Conservation (phyloP, 2,113 vertebrate genomes). For the Typhlomys cinereus region DNA sequence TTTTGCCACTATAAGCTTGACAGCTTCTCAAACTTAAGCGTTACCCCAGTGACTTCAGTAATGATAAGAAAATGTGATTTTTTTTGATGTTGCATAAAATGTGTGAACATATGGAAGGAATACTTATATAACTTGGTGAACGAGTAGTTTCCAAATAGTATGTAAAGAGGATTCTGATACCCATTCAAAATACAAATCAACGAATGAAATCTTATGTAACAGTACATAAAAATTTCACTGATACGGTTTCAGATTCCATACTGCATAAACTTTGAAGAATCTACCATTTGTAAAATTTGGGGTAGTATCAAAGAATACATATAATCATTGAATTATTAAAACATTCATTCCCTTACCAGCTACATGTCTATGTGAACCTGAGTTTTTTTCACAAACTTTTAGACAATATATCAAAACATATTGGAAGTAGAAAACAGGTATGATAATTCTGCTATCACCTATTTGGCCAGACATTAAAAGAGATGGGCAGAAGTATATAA, state of each 20-base stretch:
- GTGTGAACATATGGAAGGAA: conserved; percentile 45
- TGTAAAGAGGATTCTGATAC: conserved; percentile 36
- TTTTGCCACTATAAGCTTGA: conserved; percentile 29
- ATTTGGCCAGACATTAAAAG: neutral
- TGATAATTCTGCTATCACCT: neutral
- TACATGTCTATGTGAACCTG: neutral
- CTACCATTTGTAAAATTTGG: conserved; percentile 15
- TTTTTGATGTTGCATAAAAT: conserved; percentile 35
- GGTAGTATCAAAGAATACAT: conserved; percentile 2
- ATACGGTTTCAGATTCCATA: conserved; percentile 33
- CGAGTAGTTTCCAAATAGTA: conserved; percentile 55
- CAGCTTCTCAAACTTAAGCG: neutral
- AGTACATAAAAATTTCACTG: conserved; percentile 8
- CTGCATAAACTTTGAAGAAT: conserved; percentile 50
- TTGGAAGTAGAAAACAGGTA: conserved; percentile 22
- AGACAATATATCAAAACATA: conserved; percentile 17
- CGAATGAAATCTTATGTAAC: conserved; percentile 36
- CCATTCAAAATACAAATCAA: conserved; percentile 39
- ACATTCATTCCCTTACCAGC: neutral
- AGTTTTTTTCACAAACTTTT: conserved; percentile 37
- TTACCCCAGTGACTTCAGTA: neutral
- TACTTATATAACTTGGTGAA: conserved; percentile 46
- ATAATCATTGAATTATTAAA: conserved; percentile 37
- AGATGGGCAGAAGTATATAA: neutral
- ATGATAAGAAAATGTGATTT: conserved; percentile 11